Base-by-base conservation (phyloP, 2,797 vertebrate species). In the Borostomias antarcticus region DNA sequence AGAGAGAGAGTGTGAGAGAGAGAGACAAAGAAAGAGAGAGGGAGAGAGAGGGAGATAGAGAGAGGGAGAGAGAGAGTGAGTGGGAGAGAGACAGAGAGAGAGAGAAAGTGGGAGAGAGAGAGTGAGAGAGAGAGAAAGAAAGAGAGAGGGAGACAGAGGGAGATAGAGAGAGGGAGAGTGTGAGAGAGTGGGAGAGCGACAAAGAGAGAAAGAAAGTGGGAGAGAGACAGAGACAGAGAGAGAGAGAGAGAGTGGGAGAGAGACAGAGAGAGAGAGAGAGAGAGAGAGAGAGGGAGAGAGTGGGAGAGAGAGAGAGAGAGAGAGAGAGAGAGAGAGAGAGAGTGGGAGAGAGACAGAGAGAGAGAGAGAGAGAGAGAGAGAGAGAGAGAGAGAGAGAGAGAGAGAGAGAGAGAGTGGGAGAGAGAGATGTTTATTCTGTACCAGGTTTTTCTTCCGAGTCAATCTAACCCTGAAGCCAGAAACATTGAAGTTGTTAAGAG, bases 401-500 rank as follows among this genome's bases (percentile, higher is more conserved):
- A 48, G 10, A 25, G 15, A 21, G 10, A 26, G 33, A 29, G 50
- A 64, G 51, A 23, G n/a, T n/a, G n/a, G n/a, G n/a, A 67, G 54
- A 68, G n/a, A 62, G 25, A 60, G 15, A 58, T 5, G 47, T 21
- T 23, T 19, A 23, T 2, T 51, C 48, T 23, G 47, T 19, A 50
- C 21, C 51, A 29, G 30, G 7, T 64, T 40, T 33, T 57, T n/a
- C 30, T 53, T 47, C 57, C 57, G 1, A 2, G 26, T 50, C 28
- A 30, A 33, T 33, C 17, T 59, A 60, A 58, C 64, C 43, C 33
- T 4, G 5, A 26, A 43, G 69, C 6, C 35, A 43, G 43, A 57
- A 37, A 66, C 52, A 69, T 75, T 58, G 73, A 57, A 67, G 51
- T 56, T 60, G 50, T 59, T 69, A 51, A 71, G 48, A 51, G 59